Base-by-base conservation (phyloP, 2,797 vertebrate genomes). In the Fringilla coelebs region DNA sequence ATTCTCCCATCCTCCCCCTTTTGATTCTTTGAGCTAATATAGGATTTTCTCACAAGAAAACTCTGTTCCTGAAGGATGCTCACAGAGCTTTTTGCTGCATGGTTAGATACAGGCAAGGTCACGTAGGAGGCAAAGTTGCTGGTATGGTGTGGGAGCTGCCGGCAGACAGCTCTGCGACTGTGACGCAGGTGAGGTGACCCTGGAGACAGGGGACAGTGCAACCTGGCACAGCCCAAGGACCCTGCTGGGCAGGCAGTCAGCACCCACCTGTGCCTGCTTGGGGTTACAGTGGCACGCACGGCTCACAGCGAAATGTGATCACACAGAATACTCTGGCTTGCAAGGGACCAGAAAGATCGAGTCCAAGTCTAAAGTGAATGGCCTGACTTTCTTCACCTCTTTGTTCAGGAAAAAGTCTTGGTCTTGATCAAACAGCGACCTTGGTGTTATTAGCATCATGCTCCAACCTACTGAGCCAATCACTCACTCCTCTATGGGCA, bases 161-260 rank as follows among this genome's bases (percentile, higher is more conserved):
- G 0, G 0, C 29, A 71, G 57, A 18, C 4, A 6, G 43, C 67
- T 75, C 76, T 2, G 2, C 62, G 34, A 24, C 49, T 2, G 0
- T 17, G 29, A 54, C 13, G 9, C 6, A 25, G 61, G 57, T 17
- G 20, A 70, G 55, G 46, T 49, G 36, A 65, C 38, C 28, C 52
- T 8, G 6, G 3, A 19, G 43, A 34, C 43, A 51, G 7, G 14
- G 24, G 4, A 61, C 21, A 3, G 1, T n/a, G 40, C 40, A 67
- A 28, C 25, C n/a, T 4, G 2, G 55, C 12, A 29, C 18, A 46
- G 28, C 25, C 51, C 4, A 6, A 54, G 22, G 43, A 65, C 26
- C 13, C 43, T 11, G 6, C 29, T 46, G 63, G 46, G 34, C 2
- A 5, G 16, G 31, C 34, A 75, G 58, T 16, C 2, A 1, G 40